Evolutionary conservation across 2,888 invertebrate genomes (phyloP).

Genomic region (Tethea ocularis): DNA sequence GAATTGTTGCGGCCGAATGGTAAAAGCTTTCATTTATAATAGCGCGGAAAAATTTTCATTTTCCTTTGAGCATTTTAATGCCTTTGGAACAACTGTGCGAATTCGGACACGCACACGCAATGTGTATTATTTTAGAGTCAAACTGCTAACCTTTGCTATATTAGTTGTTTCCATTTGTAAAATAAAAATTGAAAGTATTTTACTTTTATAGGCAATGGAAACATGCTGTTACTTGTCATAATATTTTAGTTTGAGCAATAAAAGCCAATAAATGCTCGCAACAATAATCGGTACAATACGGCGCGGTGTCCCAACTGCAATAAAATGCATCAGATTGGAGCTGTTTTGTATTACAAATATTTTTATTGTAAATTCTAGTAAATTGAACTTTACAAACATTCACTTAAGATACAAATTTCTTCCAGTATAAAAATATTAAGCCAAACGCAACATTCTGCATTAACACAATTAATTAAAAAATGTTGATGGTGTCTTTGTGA

Average conservation of each 20-base stretch:
- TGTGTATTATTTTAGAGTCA: conserved; percentile 10
- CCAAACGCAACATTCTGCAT: neutral
- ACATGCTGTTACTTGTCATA: conserved; percentile 48
- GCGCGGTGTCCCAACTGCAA: conserved; percentile 27
- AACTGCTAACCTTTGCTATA: neutral
- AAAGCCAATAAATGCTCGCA: conserved; percentile 48
- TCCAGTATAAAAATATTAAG: neutral
- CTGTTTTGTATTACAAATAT: conserved; percentile 5
- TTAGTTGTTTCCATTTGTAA: neutral
- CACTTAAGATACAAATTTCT: neutral
- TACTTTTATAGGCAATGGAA: conserved; percentile 45
- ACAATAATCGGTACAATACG: conserved; percentile 46
- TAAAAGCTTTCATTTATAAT: conserved; percentile 72
- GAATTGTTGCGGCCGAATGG: conserved; percentile 69
- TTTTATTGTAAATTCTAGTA: neutral
- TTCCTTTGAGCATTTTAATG: conserved; percentile 59
- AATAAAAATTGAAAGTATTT: conserved; percentile 17
- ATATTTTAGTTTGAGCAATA: conserved; percentile 50
- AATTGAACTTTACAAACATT: neutral
- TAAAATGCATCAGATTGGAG: conserved; percentile 23
- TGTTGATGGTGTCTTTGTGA: neutral
- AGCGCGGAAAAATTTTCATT: conserved; percentile 59
- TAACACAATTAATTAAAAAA: neutral
- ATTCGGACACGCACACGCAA: conserved; percentile 20
- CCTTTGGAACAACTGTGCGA: conserved; percentile 39